Base-by-base conservation (phyloP, 2,888 invertebrate genomes). In the Masnerella sp. region DNA sequence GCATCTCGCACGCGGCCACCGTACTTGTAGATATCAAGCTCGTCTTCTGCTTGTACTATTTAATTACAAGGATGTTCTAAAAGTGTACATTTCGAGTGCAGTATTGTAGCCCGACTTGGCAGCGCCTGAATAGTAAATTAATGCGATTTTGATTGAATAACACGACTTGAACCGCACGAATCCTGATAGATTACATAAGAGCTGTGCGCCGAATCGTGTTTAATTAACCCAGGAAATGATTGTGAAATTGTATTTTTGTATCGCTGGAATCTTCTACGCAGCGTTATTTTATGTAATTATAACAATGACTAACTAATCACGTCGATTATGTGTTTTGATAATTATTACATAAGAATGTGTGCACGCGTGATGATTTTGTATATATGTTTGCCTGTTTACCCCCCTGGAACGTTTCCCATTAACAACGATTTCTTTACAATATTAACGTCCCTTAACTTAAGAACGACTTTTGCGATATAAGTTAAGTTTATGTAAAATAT, bases 1-100 rank as follows among this genome's bases (percentile, higher is more conserved):
- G 32, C 15, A 43, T 11, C 28, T 59, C 69, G 12, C 51, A 18
- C 20, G 56, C 74, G 32, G 49, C 42, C 18, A 28, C 74, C 11
- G 38, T 62, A 54, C 43, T 70, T 58, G 49, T 61, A 70, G 61
- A 70, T 62, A 36, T 61, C 28, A 70, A 65, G 25, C 56, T 74
- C 12, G 25, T 70, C 36, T 52, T 70, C 40, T 49, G 59, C 34
- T 56, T 69, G 45, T 58, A 36, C 28, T 65, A 69, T 58, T 45
- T 74, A 38, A 61, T 64, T 18, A 32, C 40, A 17, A 51, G 47
- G 34, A 38, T 69, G 47, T 32, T 62, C 36, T 73, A 58, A 73
- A 14, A 30, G 30, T 62, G 32, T 51, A 62, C 20, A 32, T 49
- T 51, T 38, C 12, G 12, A 30, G 5, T 52, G 28, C 51, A 64